Evolutionary conservation across 1,140 invertebrate species (phyloP).

Genomic region (fruit fly (Drosophila melanogaster)): DNA sequence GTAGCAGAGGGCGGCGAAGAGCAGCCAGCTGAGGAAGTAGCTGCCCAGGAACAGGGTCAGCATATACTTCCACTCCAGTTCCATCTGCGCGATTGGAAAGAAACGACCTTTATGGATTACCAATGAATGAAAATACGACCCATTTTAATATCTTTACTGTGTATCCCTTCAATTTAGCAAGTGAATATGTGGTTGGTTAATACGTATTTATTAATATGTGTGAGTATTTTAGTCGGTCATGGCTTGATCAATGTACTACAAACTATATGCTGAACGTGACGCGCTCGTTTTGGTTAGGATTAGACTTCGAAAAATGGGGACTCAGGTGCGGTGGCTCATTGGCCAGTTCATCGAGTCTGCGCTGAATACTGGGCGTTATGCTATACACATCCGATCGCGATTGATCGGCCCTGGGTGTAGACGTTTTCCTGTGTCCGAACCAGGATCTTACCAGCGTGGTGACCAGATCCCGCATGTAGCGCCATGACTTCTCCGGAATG

Average conservation of each 20-base stretch:
- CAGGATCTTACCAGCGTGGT: conserved; percentile 86
- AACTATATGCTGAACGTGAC: conserved; percentile 71
- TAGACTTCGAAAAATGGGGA: conserved; percentile 33
- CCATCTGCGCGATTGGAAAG: conserved; percentile 82
- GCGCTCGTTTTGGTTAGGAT: conserved; percentile 34
- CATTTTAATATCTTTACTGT: not conserved
- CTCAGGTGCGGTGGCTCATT: conserved; percentile 51
- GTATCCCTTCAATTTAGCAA: conserved; percentile 12
- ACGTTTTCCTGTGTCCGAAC: conserved; percentile 51
- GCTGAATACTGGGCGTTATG: conserved; percentile 73
- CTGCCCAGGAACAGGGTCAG: conserved; percentile 85
- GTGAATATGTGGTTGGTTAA: conserved; percentile 44
- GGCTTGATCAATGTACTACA: conserved; percentile 24
- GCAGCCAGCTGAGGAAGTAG: conserved; percentile 86
- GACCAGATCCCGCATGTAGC: conserved; percentile 87
- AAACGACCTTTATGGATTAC: not conserved
- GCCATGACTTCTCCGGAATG: conserved; percentile 86
- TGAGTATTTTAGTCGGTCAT: conserved; percentile 19
- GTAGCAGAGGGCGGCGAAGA: conserved; percentile 86
- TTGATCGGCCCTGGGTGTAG: conserved; percentile 20
- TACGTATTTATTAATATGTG: conserved; percentile 50
- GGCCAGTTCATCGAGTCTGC: conserved; percentile 66
- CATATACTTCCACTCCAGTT: conserved; percentile 87
- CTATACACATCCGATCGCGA: conserved; percentile 64
- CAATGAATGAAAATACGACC: not conserved